phyloP scores from a whole-genome alignment of 2,113 vertebrate genomes.

The Gambusia affinis region DNA sequence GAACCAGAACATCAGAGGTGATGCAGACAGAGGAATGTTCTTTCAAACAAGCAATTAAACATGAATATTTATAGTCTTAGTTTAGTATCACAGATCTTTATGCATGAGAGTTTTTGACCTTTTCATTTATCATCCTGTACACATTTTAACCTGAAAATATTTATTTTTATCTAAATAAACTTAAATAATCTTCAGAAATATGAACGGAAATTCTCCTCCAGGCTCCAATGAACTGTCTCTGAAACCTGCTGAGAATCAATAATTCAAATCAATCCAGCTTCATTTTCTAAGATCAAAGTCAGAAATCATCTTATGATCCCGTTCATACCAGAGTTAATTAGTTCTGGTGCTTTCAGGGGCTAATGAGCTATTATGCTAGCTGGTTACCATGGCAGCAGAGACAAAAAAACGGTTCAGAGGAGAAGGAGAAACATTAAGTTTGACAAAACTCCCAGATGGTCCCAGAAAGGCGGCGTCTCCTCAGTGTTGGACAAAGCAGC shows the following conservation, averaged over 20 bases:
- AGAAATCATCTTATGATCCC: slow-evolving; percentile 23
- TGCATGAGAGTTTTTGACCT: too few relatives aligned
- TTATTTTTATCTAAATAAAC: too few relatives aligned
- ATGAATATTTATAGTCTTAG: too few relatives aligned
- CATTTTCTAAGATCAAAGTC: slow-evolving; percentile 16
- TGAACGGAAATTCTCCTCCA: too few relatives aligned
- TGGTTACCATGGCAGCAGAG: slow-evolving; percentile 12
- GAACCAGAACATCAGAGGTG: too few relatives aligned
- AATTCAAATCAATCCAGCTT: neutral
- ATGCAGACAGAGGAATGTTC: neutral
- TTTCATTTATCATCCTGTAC: too few relatives aligned
- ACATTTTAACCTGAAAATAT: too few relatives aligned
- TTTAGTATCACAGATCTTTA: too few relatives aligned
- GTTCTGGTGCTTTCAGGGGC: slow-evolving; percentile 17
- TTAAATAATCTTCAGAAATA: too few relatives aligned
- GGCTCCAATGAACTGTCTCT: neutral
- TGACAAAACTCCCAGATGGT: slow-evolving; percentile 66
- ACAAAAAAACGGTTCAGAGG: slow-evolving; percentile 26
- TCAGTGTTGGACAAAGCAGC: slow-evolving; percentile 58
- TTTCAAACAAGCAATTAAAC: neutral
- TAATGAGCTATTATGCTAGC: slow-evolving; percentile 27
- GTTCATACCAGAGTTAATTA: slow-evolving; percentile 35
- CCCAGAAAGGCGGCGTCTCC: slow-evolving; percentile 48
- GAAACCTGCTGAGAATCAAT: too few relatives aligned
- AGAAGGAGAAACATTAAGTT: slow-evolving; percentile 1